Conservation (phyloP, 2,888 invertebrate species). For the Caenorhabditis parvicauda region DNA sequence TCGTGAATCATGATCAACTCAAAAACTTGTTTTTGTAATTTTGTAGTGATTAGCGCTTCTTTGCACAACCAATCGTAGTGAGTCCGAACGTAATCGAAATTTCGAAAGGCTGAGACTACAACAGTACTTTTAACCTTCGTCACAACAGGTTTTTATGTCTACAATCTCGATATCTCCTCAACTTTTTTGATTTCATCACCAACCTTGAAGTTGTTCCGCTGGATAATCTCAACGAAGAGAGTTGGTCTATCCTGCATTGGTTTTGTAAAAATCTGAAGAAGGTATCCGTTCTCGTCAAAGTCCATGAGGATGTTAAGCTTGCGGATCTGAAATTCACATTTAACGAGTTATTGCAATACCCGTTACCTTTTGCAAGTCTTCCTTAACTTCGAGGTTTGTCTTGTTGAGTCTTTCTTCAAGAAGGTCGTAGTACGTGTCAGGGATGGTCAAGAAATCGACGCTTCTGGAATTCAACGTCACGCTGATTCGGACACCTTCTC, state of each 20-base stretch:
- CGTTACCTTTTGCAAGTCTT: conserved; percentile 74
- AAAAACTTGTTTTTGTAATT: no score
- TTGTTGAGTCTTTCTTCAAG: conserved; percentile 75
- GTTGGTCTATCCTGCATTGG: conserved; percentile 96
- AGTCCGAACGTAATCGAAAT: no score
- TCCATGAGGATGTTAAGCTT: conserved; percentile 53
- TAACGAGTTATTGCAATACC: background rate
- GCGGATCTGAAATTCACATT: conserved; percentile 32
- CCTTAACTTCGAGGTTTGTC: conserved; percentile 79
- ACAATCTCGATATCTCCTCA: background rate
- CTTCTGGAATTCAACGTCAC: conserved; percentile 67
- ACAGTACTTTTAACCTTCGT: no score
- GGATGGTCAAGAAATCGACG: conserved; percentile 83
- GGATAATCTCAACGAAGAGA: conserved; percentile 92
- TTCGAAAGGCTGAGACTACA: no score
- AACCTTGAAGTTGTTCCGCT: conserved; percentile 80
- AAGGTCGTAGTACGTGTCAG: conserved; percentile 83
- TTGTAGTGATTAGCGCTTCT: no score
- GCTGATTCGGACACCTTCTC: background rate
- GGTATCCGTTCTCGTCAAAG: conserved; percentile 58
- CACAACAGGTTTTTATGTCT: background rate
- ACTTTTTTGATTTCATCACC: background rate
- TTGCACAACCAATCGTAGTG: no score
- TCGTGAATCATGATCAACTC: no score
- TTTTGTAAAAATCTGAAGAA: conserved; percentile 69